Conservation (phyloP, 2,888 invertebrate genomes). For the Parnassius smintheus region DNA sequence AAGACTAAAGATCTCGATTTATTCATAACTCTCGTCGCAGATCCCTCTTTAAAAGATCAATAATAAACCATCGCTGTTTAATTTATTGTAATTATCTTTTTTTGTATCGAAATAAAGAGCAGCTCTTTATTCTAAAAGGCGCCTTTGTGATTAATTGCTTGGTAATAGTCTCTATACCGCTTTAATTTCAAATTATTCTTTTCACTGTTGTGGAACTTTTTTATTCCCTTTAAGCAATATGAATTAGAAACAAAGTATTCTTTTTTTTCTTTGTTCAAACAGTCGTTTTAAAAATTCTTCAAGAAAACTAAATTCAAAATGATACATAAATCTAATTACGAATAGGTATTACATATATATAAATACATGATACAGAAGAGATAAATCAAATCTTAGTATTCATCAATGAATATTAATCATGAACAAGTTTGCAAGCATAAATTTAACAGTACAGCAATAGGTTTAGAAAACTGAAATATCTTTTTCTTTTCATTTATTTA, state of each 20-base stretch:
- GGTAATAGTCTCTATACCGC: conserved; percentile 15
- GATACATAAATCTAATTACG: no score
- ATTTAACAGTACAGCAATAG: no score
- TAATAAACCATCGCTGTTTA: conserved; percentile 1
- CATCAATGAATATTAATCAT: no score
- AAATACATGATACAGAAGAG: no score
- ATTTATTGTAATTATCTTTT: conserved; percentile 12
- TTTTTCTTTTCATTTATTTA: no score
- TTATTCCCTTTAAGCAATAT: not conserved
- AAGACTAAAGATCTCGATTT: not conserved
- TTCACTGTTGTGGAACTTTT: not conserved
- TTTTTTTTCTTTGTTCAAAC: no score
- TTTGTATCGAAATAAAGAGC: not conserved
- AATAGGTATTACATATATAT: no score
- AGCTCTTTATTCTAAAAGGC: conserved; percentile 7
- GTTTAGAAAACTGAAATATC: no score
- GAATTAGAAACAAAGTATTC: conserved; percentile 1
- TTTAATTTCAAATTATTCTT: conserved; percentile 17
- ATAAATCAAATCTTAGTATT: no score
- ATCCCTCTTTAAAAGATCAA: conserved; percentile 5
- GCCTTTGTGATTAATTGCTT: conserved; percentile 16
- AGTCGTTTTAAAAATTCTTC: no score
- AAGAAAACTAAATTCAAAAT: no score
- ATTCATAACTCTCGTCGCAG: not conserved
- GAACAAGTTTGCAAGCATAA: no score